Evolutionary conservation across 1,140 invertebrate genomes (phyloP).

Genomic region (Stegodyphus mimosarum): DNA sequence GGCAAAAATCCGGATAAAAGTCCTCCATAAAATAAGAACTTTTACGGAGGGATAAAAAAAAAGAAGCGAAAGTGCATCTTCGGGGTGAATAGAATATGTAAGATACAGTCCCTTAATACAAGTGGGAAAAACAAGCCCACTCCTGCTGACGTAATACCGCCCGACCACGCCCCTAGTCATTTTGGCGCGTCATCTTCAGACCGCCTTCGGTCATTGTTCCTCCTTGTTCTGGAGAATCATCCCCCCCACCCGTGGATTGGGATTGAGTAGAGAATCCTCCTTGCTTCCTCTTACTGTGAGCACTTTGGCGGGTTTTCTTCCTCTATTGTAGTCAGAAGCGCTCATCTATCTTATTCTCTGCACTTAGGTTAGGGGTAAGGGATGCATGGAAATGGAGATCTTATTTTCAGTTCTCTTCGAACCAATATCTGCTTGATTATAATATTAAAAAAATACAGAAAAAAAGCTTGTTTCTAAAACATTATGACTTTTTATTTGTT

Average conservation of each 20-base stretch:
- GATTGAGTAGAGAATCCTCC: constrained; percentile 6
- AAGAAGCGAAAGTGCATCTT: too few species aligned
- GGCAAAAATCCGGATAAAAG: too few species aligned
- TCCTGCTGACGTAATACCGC: constrained; percentile 51
- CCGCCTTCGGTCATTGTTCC: constrained; percentile 50
- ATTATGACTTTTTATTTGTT: too few species aligned
- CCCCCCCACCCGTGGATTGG: constrained; percentile 8
- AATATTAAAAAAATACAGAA: too few species aligned
- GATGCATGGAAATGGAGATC: too few species aligned
- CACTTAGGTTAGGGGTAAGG: constrained; percentile 1
- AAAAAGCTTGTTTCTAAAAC: too few species aligned
- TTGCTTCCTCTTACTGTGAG: not conserved
- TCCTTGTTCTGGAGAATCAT: constrained; percentile 1
- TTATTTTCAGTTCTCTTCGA: too few species aligned
- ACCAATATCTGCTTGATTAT: too few species aligned
- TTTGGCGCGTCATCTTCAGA: constrained; percentile 52
- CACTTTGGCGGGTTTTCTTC: constrained; percentile 25
- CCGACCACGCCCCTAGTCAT: constrained; percentile 47
- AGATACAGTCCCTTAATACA: too few species aligned
- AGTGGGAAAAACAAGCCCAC: constrained; percentile 17
- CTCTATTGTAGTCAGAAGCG: constrained; percentile 4
- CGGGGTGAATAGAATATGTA: too few species aligned
- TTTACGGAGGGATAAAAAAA: too few species aligned
- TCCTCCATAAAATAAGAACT: too few species aligned
- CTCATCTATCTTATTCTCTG: constrained; percentile 33